Percentiles rank a stretch among this genome's conserved stretches.
These are phyloP conservation scores for Melanogrammus aeglefinus DNA, from an alignment of 2,797 vertebrate genomes.

Conservation along the genomic window DNA sequence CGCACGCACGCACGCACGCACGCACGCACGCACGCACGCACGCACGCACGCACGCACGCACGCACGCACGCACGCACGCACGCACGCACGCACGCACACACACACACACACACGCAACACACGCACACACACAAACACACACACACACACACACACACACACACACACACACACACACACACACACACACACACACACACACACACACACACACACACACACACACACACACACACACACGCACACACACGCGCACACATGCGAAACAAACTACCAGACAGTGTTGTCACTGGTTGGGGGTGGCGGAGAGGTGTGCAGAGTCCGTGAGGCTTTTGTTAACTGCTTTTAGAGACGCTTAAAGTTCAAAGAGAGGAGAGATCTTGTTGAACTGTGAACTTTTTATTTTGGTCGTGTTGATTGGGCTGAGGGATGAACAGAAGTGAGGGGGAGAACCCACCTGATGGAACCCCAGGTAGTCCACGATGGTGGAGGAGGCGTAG, in stretches of 20 bases:
- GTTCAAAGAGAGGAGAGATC: no score
- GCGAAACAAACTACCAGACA: background rate
- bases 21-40: constrained; percentile 26
- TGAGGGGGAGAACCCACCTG: constrained; percentile 75
- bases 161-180: constrained; percentile 20
- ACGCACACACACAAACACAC: constrained; percentile 9
- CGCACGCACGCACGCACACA: constrained; percentile 20
- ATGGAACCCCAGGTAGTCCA: constrained; percentile 95
- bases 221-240: constrained; percentile 18
- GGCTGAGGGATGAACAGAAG: no score
- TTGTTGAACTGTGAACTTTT: no score
- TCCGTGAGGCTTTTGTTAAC: background rate
- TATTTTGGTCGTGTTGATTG: no score
- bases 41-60: background rate
- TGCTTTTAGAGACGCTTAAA: no score
- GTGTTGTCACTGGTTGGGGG: constrained; percentile 1
- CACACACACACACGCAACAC: constrained; percentile 18
- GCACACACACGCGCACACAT: constrained; percentile 16
- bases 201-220: background rate
- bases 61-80: constrained; percentile 17
- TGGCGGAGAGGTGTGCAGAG: constrained; percentile 8
- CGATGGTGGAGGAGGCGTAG: constrained; percentile 90
- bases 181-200: constrained; percentile 29
- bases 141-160: constrained; percentile 15
- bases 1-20: background rate